Percentiles rank a stretch among this genome's conserved stretches.
Evolutionary conservation across 2,113 vertebrate species (phyloP).

Genomic region (Nicator chloris): DNA sequence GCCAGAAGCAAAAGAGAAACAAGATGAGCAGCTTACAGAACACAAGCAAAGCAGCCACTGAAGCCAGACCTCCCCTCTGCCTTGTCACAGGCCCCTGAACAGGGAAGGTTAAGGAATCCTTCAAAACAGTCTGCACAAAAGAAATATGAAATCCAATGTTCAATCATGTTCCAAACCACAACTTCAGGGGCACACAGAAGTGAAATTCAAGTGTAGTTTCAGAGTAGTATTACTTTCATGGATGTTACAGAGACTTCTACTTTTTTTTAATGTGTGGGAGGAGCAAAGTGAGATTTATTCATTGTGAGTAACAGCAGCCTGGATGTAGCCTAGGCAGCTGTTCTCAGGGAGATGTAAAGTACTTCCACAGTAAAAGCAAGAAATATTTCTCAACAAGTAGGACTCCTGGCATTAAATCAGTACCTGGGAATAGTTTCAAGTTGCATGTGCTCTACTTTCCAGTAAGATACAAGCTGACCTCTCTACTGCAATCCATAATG

Average conservation of each 20-base stretch:
- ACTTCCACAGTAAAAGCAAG: not conserved
- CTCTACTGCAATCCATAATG: not conserved
- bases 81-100: not conserved
- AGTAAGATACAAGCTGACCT: not conserved
- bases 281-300: not conserved
- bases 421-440: not conserved
- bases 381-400: not conserved
- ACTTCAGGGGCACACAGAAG: not conserved
- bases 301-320: not conserved
- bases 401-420: not conserved
- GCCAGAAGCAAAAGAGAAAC: slow-evolving; percentile 1
- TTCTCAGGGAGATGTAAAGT: not conserved
- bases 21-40: not conserved
- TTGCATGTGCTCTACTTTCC: not conserved
- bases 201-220: not conserved
- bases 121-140: not conserved
- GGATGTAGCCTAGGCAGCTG: not conserved
- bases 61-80: not conserved
- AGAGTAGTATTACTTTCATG: not conserved
- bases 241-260: not conserved
- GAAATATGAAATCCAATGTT: not conserved
- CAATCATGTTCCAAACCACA: not conserved
- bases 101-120: not conserved
- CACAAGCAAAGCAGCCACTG: not conserved
- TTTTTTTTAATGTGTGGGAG: not conserved